A percentile compares a stretch with the other conserved stretches of the same genome.
Conservation (phyloP, 2,888 invertebrate genomes). For the Metacarcinus magister region DNA sequence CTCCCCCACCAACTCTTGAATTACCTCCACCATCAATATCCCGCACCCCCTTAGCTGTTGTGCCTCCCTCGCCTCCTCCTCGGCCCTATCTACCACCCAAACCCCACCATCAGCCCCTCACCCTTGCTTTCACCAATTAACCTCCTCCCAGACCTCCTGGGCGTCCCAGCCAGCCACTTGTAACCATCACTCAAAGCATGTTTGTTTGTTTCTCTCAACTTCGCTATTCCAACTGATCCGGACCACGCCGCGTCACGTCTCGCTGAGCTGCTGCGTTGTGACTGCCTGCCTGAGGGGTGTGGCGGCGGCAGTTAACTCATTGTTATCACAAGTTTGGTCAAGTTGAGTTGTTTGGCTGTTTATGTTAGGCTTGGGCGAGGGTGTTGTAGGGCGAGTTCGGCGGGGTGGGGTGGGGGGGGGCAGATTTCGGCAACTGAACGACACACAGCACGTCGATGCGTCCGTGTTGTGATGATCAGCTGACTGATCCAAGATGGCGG, state of each 20-base stretch:
- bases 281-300: background rate
- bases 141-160: background rate
- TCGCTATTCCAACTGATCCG: background rate
- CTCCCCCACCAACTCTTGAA: constrained; percentile 15
- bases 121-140: background rate
- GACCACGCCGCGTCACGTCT: background rate
- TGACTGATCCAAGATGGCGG: no score
- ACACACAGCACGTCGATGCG: no score
- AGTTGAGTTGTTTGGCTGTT: background rate
- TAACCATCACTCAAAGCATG: background rate
- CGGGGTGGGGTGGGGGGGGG: no score
- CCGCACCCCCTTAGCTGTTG: background rate
- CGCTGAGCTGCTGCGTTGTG: background rate
- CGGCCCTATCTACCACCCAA: background rate
- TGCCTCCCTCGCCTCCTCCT: background rate
- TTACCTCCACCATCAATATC: background rate
- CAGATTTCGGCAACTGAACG: no score
- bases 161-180: background rate
- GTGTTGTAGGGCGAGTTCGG: background rate
- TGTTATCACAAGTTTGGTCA: background rate
- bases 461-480: no score
- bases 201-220: background rate
- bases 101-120: background rate
- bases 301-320: background rate
- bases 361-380: background rate